Base-by-base conservation (phyloP, 2,888 invertebrate species). In the Limnephilus marmoratus region DNA sequence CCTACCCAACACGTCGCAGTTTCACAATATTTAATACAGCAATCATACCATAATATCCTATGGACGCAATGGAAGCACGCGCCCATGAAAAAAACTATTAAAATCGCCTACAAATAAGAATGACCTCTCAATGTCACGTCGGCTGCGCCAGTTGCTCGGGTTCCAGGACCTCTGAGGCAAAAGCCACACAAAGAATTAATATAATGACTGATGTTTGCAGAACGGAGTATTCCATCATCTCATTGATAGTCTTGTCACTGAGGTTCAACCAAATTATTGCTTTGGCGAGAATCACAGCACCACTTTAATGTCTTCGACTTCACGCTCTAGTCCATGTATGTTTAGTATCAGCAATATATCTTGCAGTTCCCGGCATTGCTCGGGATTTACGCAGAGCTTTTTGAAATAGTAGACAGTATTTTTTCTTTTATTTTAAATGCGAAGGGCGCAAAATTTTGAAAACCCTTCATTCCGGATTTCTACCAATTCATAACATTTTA, bases 171-270 rank as follows among this genome's bases (percentile, higher is more conserved):
- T 83, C 37, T 41, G 7, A 13, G 13, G 11, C 13, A 37, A 15
- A 15, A 53, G 87, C 31, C 87, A n/a, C 86, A 87, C 31, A 68
- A 49, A 68, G 24, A 34, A 37, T 83, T 83, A 68, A 68, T 68
- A n/a, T 9, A n/a, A 68, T n/a, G 68, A 68, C 68, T 24, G 18
- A 87, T 68, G 31, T 31, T 87, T 31, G 49, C 13, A 87, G 87
- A 87, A 87, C 31, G 24, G 34, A 89, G 34, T 80, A 9, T 37
- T 89, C 80, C 34, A 68, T 89, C 68, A 80, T 80, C 88, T 37
- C 81, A 89, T 89, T 89, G 88, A 81, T 41, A 89, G 68, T 89
- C 88, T 31, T 31, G 80, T 89, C 88, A 80, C 88, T 89, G 31
- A n/a, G 2, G n/a, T 29, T 81, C 88, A 45, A 34, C 80, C 37